Percentiles rank a stretch among this genome's conserved stretches.
Conservation (phyloP, 1,140 invertebrate genomes). For the Phocides pigmalion region DNA sequence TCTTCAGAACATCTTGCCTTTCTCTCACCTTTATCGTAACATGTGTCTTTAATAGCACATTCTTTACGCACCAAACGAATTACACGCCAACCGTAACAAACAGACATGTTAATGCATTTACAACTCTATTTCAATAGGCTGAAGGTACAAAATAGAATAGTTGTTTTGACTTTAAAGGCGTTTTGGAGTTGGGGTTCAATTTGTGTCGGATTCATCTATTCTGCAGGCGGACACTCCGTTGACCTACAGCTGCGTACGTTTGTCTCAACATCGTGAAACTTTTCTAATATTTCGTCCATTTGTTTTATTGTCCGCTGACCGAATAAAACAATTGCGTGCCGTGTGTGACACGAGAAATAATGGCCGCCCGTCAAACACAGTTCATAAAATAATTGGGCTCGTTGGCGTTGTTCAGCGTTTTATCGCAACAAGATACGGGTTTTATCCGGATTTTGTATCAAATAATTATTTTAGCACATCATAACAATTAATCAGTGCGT, state of each 20-base stretch:
- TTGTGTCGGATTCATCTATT: constrained; percentile 53
- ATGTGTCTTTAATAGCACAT: constrained; percentile 56
- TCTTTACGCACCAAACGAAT: neutral
- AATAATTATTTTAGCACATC: neutral
- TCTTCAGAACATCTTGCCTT: constrained; percentile 45
- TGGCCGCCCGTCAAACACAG: constrained; percentile 17
- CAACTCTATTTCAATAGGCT: neutral
- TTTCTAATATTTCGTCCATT: constrained; percentile 33
- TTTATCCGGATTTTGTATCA: constrained; percentile 26
- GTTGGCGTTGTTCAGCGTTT: constrained; percentile 21
- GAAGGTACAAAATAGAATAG: neutral
- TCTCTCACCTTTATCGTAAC: constrained; percentile 56
- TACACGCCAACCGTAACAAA: neutral
- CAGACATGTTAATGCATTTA: too few species aligned
- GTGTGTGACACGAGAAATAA: constrained; percentile 30
- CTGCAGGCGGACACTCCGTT: constrained; percentile 43
- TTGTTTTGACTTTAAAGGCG: neutral
- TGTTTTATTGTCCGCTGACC: constrained; percentile 31
- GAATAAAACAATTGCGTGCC: constrained; percentile 20
- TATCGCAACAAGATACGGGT: constrained; percentile 9
- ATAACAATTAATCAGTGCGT: too few species aligned
- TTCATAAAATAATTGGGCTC: constrained; percentile 24
- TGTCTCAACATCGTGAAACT: constrained; percentile 36
- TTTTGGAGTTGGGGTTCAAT: constrained; percentile 19
- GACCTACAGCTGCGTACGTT: constrained; percentile 45